Conservation (phyloP, 1,140 invertebrate species). For the Dinoponera quadriceps region DNA sequence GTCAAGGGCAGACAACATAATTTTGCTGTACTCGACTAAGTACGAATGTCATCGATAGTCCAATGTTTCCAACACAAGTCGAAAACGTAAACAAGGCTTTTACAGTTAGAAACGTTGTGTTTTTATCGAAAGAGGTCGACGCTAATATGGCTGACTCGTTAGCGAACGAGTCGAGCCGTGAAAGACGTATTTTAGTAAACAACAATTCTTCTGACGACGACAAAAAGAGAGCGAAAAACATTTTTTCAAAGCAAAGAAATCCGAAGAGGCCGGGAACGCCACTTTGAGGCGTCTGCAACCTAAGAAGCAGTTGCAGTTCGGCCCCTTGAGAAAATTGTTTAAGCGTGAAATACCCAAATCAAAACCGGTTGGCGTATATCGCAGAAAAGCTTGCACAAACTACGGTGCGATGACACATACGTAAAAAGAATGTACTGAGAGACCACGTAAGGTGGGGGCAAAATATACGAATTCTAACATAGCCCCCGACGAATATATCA, state of each 20-base stretch:
- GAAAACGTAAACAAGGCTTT: too few relatives aligned
- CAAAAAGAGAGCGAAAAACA: conserved; percentile 96
- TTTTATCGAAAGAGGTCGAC: too few relatives aligned
- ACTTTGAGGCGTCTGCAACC: conserved; percentile 98
- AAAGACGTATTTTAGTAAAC: conserved; percentile 89
- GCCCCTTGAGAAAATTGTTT: conserved; percentile 92
- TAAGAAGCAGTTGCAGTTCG: conserved; percentile 91
- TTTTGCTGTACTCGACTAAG: too few relatives aligned
- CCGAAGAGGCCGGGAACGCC: conserved; percentile 99
- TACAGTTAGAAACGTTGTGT: too few relatives aligned
- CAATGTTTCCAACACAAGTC: too few relatives aligned
- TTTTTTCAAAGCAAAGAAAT: conserved; percentile 97
- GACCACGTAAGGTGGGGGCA: conserved; percentile 96
- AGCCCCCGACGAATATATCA: conserved; percentile 95
- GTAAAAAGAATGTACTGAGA: conserved; percentile 98
- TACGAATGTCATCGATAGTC: too few relatives aligned
- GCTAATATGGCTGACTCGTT: conserved; percentile 85
- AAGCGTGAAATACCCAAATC: conserved; percentile 92
- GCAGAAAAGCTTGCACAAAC: conserved; percentile 99
- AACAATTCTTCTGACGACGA: conserved; percentile 90
- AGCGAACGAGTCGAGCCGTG: conserved; percentile 86
- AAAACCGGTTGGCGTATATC: conserved; percentile 93
- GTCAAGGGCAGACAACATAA: too few relatives aligned
- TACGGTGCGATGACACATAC: conserved; percentile 99
- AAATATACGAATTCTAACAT: conserved; percentile 94